Percentiles rank a stretch among this genome's conserved stretches.
These are phyloP conservation scores for Frankliniella fusca DNA, from an alignment of 2,888 invertebrate genomes.

Conservation along the genomic window DNA sequence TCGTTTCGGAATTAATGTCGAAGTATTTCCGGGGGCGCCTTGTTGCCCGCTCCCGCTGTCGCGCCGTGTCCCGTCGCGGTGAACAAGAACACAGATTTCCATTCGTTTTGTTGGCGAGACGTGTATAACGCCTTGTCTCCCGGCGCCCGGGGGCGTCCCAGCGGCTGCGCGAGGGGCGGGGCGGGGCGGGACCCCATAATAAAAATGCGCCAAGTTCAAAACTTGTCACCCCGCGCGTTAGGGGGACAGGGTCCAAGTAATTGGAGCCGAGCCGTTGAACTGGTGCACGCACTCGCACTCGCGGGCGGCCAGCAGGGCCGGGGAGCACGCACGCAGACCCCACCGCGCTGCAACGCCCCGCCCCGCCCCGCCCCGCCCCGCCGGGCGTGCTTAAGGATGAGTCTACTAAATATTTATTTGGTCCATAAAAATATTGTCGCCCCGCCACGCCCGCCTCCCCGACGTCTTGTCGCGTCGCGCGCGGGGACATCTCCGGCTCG, in stretches of 20 bases:
- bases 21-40: background rate
- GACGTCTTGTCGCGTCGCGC: background rate
- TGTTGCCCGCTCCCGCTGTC: background rate
- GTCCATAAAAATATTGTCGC: constrained; percentile 11
- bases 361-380: background rate
- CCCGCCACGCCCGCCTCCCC: background rate
- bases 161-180: too few relatives aligned
- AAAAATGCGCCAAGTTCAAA: too few relatives aligned
- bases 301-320: background rate
- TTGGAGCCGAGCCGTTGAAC: background rate
- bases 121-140: too few relatives aligned
- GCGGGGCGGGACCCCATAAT: too few relatives aligned
- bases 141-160: background rate
- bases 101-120: too few relatives aligned
- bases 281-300: background rate
- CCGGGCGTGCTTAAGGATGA: background rate
- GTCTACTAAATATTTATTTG: constrained; percentile 25
- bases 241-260: too few relatives aligned
- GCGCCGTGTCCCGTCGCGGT: background rate
- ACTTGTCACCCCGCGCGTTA: too few relatives aligned
- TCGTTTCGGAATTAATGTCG: constrained; percentile 12
- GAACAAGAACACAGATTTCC: background rate
- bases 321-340: too few relatives aligned
- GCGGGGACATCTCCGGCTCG: background rate
- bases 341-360: too few relatives aligned